These are phyloP conservation scores for Tragelaphus scriptus DNA, from an alignment of 2,113 vertebrate genomes.

Conservation along the genomic window DNA sequence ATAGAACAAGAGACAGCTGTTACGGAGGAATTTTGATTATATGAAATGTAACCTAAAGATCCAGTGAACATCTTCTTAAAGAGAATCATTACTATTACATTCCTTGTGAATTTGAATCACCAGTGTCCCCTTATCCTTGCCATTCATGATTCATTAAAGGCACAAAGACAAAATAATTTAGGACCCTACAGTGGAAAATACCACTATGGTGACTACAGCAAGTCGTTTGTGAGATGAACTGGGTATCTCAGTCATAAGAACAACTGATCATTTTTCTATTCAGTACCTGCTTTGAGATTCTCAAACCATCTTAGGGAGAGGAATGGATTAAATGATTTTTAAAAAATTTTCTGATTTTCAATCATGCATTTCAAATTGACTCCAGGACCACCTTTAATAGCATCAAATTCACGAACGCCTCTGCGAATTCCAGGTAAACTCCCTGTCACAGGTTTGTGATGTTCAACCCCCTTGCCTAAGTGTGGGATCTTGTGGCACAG, in stretches of 20 bases:
- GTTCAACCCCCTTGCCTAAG: fast-evolving
- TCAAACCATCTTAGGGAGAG: neutral
- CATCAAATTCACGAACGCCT: neutral
- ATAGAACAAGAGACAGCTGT: neutral
- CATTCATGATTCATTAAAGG: neutral
- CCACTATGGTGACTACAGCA: neutral
- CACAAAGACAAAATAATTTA: neutral
- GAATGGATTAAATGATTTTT: neutral
- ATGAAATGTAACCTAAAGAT: neutral
- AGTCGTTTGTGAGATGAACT: neutral
- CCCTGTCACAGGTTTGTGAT: neutral
- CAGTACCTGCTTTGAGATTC: neutral
- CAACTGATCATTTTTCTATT: neutral
- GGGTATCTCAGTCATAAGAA: neutral
- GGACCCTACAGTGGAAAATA: neutral
- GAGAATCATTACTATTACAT: neutral
- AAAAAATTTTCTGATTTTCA: neutral
- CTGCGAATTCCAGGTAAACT: neutral
- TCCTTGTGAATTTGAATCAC: neutral
- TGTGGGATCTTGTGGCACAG: neutral
- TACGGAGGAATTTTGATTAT: neutral
- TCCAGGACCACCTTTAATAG: neutral
- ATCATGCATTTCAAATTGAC: neutral
- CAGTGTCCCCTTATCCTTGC: neutral
- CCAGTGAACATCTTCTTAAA: neutral